Evolutionary conservation across 2,113 vertebrate genomes (phyloP), one percentile per base, ranked within the genome.

Genomic region (Excalfactoria chinensis): DNA sequence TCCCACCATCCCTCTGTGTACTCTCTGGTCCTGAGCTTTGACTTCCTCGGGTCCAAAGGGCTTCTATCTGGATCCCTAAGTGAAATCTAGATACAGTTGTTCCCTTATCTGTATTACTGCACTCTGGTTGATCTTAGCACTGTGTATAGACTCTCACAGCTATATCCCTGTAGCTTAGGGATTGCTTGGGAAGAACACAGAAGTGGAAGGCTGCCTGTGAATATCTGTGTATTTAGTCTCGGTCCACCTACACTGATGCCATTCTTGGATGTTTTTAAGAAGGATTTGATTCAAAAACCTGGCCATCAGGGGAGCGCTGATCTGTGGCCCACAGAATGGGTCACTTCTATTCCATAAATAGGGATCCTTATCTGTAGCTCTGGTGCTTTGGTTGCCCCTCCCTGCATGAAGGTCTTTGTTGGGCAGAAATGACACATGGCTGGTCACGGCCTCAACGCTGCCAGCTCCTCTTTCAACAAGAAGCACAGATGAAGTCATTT

Each of bases 1-100:
- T 79, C 25, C 62, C n/a, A 14, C 19, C 28, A 11, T 53, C n/a
- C 37, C 4, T 0, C 4, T 53, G 7, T 4, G 2, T 22, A 13
- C 25, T 79, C 62, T 35, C 58, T 1, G 2, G 21, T 63, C 20
- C 10, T 35, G 72, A 86, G 9, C 32, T 18, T 51, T 13, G 32
- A 83, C 9, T 35, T 64, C 37, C 41, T 3, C 20, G 43, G 25
- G 37, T 79, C 69, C 3, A 1, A 25, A 60, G 30, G 30, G 25
- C 56, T 84, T 59, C 37, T 73, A 10, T 69, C 56, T 53, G 49
- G 37, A 67, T 74, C 34, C n/a, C 64, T 48, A n/a, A 41, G 0
- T 51, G 55, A 19, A 18, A 20, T 69, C 53, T 58, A 8, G 12
- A 30, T 69, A 43, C 25, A 11, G 30, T 41, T 69, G 9, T 68